phyloP scores from a whole-genome alignment of 2,797 vertebrate genomes.

The Cyclopterus lumpus region DNA sequence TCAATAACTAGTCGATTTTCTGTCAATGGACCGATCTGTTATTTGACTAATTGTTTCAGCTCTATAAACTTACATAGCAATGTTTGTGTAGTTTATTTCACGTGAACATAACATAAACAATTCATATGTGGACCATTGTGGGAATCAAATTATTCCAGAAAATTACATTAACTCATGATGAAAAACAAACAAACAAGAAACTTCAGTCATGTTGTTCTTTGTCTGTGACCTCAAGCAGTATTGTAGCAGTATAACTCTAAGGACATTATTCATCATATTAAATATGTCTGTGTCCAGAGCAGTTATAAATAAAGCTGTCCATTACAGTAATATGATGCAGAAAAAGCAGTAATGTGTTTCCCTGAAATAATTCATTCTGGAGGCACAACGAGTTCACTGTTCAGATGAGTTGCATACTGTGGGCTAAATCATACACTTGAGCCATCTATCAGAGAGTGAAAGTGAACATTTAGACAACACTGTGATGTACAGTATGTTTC shows the following conservation, averaged over 20 bases:
- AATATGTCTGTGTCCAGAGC: slow-evolving; percentile 12
- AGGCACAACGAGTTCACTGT: slow-evolving; percentile 8
- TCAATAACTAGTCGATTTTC: background rate
- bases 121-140: background rate
- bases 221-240: background rate
- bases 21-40: background rate
- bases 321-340: background rate
- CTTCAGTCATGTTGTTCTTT: background rate
- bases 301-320: slow-evolving; percentile 30
- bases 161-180: slow-evolving; percentile 1
- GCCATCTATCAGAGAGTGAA: slow-evolving; percentile 22
- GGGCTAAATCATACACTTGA: slow-evolving; percentile 11
- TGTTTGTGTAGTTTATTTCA: background rate
- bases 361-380: slow-evolving; percentile 16
- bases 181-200: background rate
- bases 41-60: background rate
- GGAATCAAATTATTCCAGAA: background rate
- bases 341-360: slow-evolving; percentile 11
- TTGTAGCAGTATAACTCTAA: slow-evolving; percentile 1
- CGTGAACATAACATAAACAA: background rate
- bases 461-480: slow-evolving; percentile 32
- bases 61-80: background rate
- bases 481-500: slow-evolving; percentile 47
- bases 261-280: slow-evolving; percentile 5
- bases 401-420: slow-evolving; percentile 22